These are phyloP conservation scores for Salmo trutta DNA, from an alignment of 2,797 vertebrate genomes.

Conservation along the genomic window DNA sequence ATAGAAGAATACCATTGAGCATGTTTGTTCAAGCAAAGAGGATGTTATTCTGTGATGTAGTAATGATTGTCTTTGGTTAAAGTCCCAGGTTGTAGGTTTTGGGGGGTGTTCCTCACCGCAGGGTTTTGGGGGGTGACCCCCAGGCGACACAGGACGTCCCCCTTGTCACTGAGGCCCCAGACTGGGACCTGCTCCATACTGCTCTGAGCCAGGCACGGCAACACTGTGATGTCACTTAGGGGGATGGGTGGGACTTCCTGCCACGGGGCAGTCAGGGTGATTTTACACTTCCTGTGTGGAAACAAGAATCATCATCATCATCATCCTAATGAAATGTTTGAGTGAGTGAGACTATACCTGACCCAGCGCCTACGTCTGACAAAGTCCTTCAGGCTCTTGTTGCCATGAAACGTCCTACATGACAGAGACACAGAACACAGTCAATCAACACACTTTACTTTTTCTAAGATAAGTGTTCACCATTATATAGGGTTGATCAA, in stretches of 20 bases:
- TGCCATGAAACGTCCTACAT: constrained; percentile 89
- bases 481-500: too few species aligned
- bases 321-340: background rate
- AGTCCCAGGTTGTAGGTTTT: background rate
- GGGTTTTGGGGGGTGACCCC: constrained; percentile 83
- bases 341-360: background rate
- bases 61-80: background rate
- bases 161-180: constrained; percentile 95
- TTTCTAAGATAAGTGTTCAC: too few species aligned
- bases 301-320: background rate
- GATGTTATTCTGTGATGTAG: background rate
- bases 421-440: constrained; percentile 9
- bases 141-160: constrained; percentile 92
- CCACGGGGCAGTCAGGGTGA: constrained; percentile 89
- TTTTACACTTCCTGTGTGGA: constrained; percentile 87
- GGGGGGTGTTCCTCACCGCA: constrained; percentile 74
- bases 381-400: constrained; percentile 98
- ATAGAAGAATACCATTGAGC: background rate
- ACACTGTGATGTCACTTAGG: constrained; percentile 88
- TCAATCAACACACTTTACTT: background rate
- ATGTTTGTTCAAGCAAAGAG: background rate
- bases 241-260: constrained; percentile 86
- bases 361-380: constrained; percentile 88
- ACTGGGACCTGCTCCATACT: constrained; percentile 80
- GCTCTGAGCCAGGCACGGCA: constrained; percentile 80